Conservation (phyloP, 2,113 vertebrate species). For the Mus spicilegus region DNA sequence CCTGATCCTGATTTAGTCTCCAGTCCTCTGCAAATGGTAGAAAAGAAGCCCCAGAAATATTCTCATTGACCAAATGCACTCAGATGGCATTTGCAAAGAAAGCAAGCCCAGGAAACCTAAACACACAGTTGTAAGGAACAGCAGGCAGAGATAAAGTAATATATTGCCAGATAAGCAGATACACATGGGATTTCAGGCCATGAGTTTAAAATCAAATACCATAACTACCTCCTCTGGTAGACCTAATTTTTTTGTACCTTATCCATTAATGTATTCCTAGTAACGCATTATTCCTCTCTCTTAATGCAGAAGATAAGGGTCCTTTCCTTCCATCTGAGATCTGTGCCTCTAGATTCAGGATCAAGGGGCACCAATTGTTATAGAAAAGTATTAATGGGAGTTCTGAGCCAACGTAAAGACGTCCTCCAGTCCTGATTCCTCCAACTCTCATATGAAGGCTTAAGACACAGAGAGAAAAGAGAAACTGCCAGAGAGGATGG, state of each 20-base stretch:
- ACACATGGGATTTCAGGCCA: not conserved
- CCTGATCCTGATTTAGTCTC: not conserved
- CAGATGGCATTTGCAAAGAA: not conserved
- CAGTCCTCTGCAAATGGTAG: not conserved
- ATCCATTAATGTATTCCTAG: not conserved
- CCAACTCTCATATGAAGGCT: not conserved
- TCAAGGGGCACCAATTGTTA: not conserved
- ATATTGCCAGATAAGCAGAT: not conserved
- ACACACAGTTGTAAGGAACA: not conserved
- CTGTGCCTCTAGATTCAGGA: not conserved
- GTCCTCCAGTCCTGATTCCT: not conserved
- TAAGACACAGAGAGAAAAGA: not conserved
- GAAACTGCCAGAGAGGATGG: not conserved
- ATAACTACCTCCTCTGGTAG: not conserved
- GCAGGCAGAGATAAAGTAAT: not conserved
- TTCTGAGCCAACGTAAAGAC: conserved; percentile 44
- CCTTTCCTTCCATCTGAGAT: not conserved
- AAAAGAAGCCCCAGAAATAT: not conserved
- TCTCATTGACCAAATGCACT: not conserved
- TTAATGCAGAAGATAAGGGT: not conserved
- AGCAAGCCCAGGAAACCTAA: not conserved
- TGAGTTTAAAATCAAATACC: not conserved
- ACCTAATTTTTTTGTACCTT: not conserved
- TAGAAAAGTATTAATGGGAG: not conserved
- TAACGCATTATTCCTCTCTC: not conserved